A percentile compares a stretch with the other conserved stretches of the same genome.
Conservation (phyloP, 2,888 invertebrate species). For the Mimas tiliae region DNA sequence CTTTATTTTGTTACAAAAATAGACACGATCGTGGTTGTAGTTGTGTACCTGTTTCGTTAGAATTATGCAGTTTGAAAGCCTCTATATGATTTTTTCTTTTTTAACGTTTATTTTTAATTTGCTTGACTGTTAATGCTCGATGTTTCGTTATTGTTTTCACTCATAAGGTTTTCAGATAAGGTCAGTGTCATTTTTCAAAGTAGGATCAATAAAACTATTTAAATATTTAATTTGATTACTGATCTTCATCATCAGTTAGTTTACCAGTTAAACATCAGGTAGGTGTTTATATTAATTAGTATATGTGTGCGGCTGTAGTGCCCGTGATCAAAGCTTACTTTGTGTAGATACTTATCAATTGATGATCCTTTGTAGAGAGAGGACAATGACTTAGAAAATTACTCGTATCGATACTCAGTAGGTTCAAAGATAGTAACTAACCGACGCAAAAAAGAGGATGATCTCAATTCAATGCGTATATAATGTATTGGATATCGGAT, state of each 20-base stretch:
- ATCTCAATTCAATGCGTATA: too few species aligned
- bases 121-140: too few species aligned
- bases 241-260: neutral
- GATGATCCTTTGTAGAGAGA: conserved; percentile 17
- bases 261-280: neutral
- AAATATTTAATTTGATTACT: neutral
- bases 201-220: neutral
- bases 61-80: too few species aligned
- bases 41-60: conserved; percentile 28
- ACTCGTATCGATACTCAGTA: conserved; percentile 19
- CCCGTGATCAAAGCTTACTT: conserved; percentile 16
- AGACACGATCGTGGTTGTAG: conserved; percentile 57
- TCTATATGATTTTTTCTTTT: neutral
- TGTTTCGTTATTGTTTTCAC: neutral
- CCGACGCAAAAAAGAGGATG: neutral
- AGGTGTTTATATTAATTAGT: too few species aligned
- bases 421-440: neutral
- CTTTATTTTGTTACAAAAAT: conserved; percentile 74
- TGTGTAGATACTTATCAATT: conserved; percentile 23
- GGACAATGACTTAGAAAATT: conserved; percentile 25
- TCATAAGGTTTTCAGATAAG: too few species aligned
- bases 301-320: neutral
- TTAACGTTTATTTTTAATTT: too few species aligned
- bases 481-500: too few species aligned
- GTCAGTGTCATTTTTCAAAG: neutral